Evolutionary conservation across 1,140 invertebrate genomes (phyloP).

Genomic region (Meloidogyne exigua): DNA sequence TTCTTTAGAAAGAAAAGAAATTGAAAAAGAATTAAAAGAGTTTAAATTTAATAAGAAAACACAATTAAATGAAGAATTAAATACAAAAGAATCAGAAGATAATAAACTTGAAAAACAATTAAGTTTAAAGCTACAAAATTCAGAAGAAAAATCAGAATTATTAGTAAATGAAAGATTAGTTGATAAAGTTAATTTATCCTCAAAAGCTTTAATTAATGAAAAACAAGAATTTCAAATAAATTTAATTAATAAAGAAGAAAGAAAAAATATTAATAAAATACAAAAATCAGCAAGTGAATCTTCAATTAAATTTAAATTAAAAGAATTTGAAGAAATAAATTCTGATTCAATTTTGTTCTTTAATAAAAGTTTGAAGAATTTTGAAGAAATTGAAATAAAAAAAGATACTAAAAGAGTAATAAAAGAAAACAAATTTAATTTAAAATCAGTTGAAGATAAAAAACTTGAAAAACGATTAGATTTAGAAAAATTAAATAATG

Average conservation of each 20-base stretch:
- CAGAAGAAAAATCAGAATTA: background rate
- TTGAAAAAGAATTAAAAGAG: too few relatives aligned
- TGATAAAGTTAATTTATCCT: background rate
- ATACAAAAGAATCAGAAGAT: background rate
- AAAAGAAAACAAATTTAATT: background rate
- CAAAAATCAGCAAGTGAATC: background rate
- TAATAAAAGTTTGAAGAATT: background rate
- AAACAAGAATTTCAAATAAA: background rate
- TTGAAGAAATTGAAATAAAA: background rate
- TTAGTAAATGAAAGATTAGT: background rate
- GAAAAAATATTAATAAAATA: background rate
- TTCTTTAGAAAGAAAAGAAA: too few relatives aligned
- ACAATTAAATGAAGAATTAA: background rate
- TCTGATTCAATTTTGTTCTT: background rate
- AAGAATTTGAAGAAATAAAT: too few relatives aligned
- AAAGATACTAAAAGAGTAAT: background rate
- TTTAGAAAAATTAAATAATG: background rate
- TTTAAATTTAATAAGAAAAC: background rate
- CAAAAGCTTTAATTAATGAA: constrained; percentile 21
- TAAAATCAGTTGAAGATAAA: background rate
- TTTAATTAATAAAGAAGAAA: background rate
- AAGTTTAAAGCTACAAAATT: background rate
- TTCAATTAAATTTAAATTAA: background rate
- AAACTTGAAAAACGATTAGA: background rate
- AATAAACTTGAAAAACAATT: background rate